Percentiles rank a stretch among this genome's conserved stretches.
phyloP scores from a whole-genome alignment of 2,113 vertebrate genomes.

The Capreolus pygargus region DNA sequence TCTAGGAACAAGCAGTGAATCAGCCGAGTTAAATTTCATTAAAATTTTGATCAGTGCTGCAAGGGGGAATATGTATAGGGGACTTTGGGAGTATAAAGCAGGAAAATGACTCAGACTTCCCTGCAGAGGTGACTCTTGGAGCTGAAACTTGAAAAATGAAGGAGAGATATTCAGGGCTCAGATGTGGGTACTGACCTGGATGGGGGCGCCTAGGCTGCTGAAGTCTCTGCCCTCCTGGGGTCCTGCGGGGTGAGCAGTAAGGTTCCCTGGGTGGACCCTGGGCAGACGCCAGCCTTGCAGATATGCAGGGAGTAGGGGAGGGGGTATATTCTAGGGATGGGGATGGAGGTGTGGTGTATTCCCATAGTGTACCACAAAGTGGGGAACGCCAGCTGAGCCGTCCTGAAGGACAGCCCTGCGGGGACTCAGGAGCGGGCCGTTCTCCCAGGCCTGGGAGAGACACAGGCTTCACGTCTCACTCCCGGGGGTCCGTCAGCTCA shows the following conservation, averaged over 20 bases:
- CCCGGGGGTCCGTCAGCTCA: rapidly evolving
- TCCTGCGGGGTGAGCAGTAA: rapidly evolving
- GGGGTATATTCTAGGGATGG: background rate
- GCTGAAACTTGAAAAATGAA: background rate
- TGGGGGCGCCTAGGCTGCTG: background rate
- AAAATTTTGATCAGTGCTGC: background rate
- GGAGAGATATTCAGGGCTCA: too few species aligned
- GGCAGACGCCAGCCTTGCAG: background rate
- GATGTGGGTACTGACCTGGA: background rate
- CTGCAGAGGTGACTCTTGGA: background rate
- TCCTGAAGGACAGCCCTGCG: background rate
- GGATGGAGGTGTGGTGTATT: background rate
- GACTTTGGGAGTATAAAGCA: background rate
- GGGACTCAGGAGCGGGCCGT: background rate
- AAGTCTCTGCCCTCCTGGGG: background rate
- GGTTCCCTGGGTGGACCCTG: rapidly evolving
- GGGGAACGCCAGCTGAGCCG: rapidly evolving
- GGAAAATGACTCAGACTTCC: background rate
- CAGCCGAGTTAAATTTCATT: background rate
- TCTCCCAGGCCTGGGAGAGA: background rate
- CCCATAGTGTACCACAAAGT: rapidly evolving
- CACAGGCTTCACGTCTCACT: background rate
- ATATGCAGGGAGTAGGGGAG: rapidly evolving
- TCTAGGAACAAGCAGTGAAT: background rate
- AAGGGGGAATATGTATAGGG: background rate